These are phyloP conservation scores for Cephus pygmeus DNA, from an alignment of 2,888 invertebrate genomes.

Conservation along the genomic window DNA sequence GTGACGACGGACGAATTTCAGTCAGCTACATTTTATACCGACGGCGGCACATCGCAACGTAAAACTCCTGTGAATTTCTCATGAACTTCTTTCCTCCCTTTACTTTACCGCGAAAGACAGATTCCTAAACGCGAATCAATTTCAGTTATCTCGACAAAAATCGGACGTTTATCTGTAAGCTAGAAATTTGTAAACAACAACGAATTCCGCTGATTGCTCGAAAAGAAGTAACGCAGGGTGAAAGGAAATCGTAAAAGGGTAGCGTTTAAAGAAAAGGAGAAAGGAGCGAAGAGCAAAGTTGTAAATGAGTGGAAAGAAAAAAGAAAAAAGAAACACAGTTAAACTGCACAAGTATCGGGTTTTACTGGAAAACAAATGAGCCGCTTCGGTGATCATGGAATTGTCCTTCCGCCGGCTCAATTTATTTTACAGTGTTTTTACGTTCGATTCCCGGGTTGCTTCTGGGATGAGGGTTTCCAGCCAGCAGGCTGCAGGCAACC, in stretches of 20 bases:
- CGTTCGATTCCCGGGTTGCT: slow-evolving; percentile 14
- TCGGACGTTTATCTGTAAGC: not conserved
- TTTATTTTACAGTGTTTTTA: slow-evolving; percentile 22
- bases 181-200: not conserved
- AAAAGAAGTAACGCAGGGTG: not conserved
- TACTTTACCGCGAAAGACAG: not conserved
- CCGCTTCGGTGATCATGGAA: slow-evolving; percentile 27
- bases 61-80: not conserved
- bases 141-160: not conserved
- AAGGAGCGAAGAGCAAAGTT: not conserved
- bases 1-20: slow-evolving; percentile 30
- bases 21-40: no score
- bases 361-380: slow-evolving; percentile 47
- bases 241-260: slow-evolving; percentile 21
- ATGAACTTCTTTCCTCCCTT: not conserved
- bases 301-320: slow-evolving; percentile 22
- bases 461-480: not conserved
- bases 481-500: not conserved
- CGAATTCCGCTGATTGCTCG: not conserved
- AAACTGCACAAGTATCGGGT: not conserved
- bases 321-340: slow-evolving; percentile 19
- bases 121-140: not conserved
- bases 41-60: not conserved
- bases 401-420: slow-evolving; percentile 18
- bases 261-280: not conserved